Conservation (phyloP, 1,140 invertebrate species). For the Brachionus calyciflorus region DNA sequence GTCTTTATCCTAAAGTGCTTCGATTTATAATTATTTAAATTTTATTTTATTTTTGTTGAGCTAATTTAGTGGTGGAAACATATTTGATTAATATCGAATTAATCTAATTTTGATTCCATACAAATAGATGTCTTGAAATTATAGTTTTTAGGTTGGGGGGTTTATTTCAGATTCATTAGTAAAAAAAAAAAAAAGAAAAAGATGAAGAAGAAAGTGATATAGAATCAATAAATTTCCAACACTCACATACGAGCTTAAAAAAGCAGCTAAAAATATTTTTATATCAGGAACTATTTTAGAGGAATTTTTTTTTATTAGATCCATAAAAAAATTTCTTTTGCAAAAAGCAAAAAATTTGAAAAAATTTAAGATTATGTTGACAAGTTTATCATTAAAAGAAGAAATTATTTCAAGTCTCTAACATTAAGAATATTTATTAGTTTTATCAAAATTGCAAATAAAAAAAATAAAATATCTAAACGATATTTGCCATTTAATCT, state of each 20-base stretch:
- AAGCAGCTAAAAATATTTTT: no score
- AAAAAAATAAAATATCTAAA: no score
- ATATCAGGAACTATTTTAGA: no score
- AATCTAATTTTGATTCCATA: conserved; percentile 27
- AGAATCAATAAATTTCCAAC: no score
- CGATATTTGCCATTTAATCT: no score
- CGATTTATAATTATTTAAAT: background rate
- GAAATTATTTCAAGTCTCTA: no score
- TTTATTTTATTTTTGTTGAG: background rate
- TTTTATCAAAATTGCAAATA: no score
- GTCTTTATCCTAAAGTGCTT: background rate
- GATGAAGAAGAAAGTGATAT: no score
- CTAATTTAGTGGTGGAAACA: conserved; percentile 1
- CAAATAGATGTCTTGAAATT: conserved; percentile 44
- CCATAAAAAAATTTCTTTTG: background rate
- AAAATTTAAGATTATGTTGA: background rate
- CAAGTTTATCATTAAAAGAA: background rate
- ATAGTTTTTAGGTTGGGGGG: background rate
- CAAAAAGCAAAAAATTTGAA: no score
- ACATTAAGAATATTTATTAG: no score
- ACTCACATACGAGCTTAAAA: no score
- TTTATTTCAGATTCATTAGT: background rate
- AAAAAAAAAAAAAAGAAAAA: no score
- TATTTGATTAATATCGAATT: conserved; percentile 43
- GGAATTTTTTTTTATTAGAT: background rate